Base-by-base conservation (phyloP, 2,888 invertebrate genomes). In the Pachydiplax longipennis region DNA sequence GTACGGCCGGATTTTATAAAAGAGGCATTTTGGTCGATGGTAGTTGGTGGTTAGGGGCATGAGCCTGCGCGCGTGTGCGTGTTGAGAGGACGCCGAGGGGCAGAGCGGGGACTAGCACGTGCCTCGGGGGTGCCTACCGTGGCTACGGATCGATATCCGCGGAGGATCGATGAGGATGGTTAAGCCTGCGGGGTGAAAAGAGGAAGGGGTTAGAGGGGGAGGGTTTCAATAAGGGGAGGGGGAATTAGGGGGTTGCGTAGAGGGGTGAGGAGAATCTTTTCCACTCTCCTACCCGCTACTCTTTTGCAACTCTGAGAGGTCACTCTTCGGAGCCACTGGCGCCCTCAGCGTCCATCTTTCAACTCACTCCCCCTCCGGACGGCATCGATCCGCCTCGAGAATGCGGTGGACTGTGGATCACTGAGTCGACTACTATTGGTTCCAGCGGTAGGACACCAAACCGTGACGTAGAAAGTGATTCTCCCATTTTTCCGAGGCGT, bases 61-160 rank as follows among this genome's bases (percentile, higher is more conserved):
- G 37, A 37, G 37, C 37, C 37, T 81, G 44, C 8, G 81, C 13
- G n/a, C 44, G 44, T 81, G 81, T 81, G 35, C 31, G 10, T 44
- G 44, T 10, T 44, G 53, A 5, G 25, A 25, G 37, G 37, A 37
- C 37, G 44, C 44, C 44, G 48, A 22, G 58, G 53, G 53, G 58
- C 53, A 58, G 44, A 31, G 31, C n/a, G 12, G 22, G 61, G 35
- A 37, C 1, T 22, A 82, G 40, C 87, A 87, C 87, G 87, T 87
- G 87, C 61, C 87, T 65, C 65, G 31, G 22, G 87, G 87, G 83
- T 37, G 83, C 35, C 58, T 31, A 53, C 53, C 83, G 48, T 83
- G 83, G 48, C 83, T 35, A 22, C 61, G 37, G 87, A 53, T 87
- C 87, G 87, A 87, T 87, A 87, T 87, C 31, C 58, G 31, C 61